Conservation (phyloP, 2,797 vertebrate species). For the Pyrocephalus nanus region DNA sequence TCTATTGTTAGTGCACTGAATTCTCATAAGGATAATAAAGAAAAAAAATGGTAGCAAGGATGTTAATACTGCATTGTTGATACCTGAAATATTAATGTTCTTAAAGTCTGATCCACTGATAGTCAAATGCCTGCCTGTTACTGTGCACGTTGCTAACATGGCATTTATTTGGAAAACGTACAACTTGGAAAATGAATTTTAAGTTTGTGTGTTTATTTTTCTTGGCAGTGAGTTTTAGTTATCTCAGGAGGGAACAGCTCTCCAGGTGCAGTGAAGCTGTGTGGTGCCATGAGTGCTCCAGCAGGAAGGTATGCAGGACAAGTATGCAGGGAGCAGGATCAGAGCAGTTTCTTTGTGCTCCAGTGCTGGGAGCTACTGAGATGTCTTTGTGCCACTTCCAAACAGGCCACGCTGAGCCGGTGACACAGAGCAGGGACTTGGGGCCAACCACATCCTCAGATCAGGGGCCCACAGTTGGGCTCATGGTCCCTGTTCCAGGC, state of each 20-base stretch:
- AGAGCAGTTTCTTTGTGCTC: background rate
- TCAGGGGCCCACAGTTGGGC: background rate
- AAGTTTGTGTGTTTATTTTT: constrained; percentile 31
- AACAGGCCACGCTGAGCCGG: background rate
- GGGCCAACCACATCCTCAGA: background rate
- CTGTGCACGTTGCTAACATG: background rate
- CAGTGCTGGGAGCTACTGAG: background rate
- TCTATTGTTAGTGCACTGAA: background rate
- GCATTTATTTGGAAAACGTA: constrained; percentile 38
- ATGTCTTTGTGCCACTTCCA: background rate
- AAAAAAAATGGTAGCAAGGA: background rate
- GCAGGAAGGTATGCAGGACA: constrained; percentile 14
- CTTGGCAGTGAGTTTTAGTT: constrained; percentile 25
- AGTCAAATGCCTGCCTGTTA: background rate
- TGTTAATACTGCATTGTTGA: background rate
- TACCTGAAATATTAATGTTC: background rate
- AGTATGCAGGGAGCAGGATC: background rate
- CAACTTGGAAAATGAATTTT: constrained; percentile 18
- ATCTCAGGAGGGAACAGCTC: background rate
- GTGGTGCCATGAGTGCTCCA: background rate
- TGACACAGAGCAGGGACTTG: background rate
- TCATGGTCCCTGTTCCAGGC: background rate
- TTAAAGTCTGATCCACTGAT: constrained; percentile 10
- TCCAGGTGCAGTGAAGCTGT: constrained; percentile 31
- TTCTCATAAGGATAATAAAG: background rate